Percentiles rank a stretch among this genome's conserved stretches.
Conservation (phyloP, 2,797 vertebrate species). For the Sternotherus odoratus region DNA sequence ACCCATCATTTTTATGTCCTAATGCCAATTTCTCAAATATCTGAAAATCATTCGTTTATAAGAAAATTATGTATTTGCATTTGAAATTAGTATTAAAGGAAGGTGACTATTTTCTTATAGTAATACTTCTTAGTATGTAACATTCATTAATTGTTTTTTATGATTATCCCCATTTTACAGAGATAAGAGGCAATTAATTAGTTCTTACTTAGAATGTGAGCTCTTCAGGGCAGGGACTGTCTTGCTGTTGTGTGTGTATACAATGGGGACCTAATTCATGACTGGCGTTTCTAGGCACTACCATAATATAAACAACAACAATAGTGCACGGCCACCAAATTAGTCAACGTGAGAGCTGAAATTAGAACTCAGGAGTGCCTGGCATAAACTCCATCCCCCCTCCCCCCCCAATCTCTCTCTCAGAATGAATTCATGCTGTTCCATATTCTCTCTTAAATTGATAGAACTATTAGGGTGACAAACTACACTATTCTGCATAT, state of each 20-base stretch:
- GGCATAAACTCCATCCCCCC: background rate
- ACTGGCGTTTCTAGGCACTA: background rate
- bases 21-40: background rate
- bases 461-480: background rate
- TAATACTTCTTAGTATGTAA: background rate
- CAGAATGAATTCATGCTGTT: background rate
- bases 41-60: background rate
- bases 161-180: background rate
- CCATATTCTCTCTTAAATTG: background rate
- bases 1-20: background rate
- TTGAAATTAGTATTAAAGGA: background rate
- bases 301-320: background rate
- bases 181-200: background rate
- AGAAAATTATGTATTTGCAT: background rate
- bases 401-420: background rate
- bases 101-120: background rate
- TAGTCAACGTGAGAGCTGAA: background rate
- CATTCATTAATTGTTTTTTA: background rate
- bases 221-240: background rate
- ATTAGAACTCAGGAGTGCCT: background rate
- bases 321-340: background rate
- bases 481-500: background rate
- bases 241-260: background rate
- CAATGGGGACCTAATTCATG: background rate
- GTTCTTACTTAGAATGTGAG: background rate